Percentiles rank a stretch among this genome's conserved stretches.
Conservation (phyloP, 30 jellyfish, hydroid and myxozoan species). For the Aurelia aurita region DNA sequence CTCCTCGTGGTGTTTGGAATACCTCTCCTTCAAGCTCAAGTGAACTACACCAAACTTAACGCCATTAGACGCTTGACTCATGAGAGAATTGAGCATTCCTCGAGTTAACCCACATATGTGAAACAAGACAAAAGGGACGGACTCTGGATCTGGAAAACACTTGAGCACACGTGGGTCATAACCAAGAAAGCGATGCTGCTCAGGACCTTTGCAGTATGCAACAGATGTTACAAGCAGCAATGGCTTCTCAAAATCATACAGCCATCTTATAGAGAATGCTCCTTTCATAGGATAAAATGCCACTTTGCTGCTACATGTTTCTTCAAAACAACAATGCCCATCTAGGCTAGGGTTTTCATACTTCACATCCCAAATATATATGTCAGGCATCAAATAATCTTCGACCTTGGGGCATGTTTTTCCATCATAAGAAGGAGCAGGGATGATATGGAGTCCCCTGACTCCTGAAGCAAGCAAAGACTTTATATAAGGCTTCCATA, state of each 20-base stretch:
- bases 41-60: conserved; percentile 84
- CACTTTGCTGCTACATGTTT: conserved; percentile 68
- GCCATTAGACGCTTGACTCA: conserved; percentile 80
- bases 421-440: conserved; percentile 37
- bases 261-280: conserved; percentile 74
- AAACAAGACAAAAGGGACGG: conserved; percentile 87
- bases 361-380: conserved; percentile 89
- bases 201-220: conserved; percentile 77
- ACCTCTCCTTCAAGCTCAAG: conserved; percentile 70
- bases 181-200: conserved; percentile 91
- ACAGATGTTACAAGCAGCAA: conserved; percentile 89
- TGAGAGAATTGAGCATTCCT: conserved; percentile 73
- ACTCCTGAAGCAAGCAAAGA: conserved; percentile 77
- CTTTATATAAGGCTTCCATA: conserved; percentile 86
- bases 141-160: conserved; percentile 85
- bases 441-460: conserved; percentile 40
- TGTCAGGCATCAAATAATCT: conserved; percentile 82
- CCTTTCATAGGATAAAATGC: conserved; percentile 75
- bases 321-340: conserved; percentile 56
- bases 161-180: conserved; percentile 92
- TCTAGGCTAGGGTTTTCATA: conserved; percentile 69
- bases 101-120: conserved; percentile 93
- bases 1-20: conserved; percentile 49
- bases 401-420: conserved; percentile 66
- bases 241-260: conserved; percentile 86